phyloP scores from a whole-genome alignment of 2,113 vertebrate species.

The Hemichromis elongatus region DNA sequence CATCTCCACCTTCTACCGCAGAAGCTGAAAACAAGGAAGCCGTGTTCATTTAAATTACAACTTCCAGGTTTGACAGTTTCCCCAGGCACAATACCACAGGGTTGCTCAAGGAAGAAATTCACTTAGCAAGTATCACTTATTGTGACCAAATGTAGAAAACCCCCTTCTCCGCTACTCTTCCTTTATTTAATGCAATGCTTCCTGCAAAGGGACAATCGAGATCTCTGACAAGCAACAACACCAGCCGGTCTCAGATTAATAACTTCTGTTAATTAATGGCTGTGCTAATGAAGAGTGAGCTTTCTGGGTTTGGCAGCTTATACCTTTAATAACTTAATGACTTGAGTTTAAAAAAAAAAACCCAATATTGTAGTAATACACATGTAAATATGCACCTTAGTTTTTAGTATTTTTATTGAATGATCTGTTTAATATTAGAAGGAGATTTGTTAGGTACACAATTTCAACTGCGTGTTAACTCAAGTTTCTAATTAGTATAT shows the following conservation, averaged over 20 bases:
- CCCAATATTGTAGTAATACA: not conserved
- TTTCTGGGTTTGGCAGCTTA: not conserved
- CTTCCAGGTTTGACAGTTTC: not conserved
- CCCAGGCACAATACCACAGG: not conserved
- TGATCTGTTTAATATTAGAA: not conserved
- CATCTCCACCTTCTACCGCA: conserved; percentile 13
- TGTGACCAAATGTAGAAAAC: not conserved
- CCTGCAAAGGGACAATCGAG: not conserved
- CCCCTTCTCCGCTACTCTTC: not conserved
- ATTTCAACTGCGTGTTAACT: fast-evolving
- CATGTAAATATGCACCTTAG: fast-evolving
- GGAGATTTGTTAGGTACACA: not conserved
- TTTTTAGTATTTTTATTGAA: not conserved
- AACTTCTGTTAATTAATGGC: not conserved
- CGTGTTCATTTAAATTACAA: not conserved
- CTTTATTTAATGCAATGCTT: not conserved
- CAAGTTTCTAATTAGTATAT: not conserved
- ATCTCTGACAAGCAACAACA: not conserved
- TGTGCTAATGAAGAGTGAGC: fast-evolving
- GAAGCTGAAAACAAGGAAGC: conserved; percentile 48
- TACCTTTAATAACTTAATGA: not conserved
- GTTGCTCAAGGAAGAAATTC: not conserved
- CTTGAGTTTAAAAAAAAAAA: too few species aligned
- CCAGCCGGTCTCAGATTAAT: not conserved
- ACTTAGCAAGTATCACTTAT: too few species aligned